phyloP scores from a whole-genome alignment of 1,140 invertebrate species.

The Myzus persicae region DNA sequence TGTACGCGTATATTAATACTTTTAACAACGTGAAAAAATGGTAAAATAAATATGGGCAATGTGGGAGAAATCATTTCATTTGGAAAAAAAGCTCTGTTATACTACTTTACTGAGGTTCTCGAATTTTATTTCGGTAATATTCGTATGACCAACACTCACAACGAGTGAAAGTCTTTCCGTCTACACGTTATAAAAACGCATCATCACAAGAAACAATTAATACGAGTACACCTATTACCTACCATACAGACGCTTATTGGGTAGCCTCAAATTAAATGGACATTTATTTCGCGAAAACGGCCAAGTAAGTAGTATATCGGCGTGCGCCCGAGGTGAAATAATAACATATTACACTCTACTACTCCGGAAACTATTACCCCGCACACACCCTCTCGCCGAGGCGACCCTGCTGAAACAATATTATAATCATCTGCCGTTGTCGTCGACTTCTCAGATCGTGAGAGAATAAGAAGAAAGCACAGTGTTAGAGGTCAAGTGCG shows the following conservation, averaged over 20 bases:
- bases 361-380: not conserved
- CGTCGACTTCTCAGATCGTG: not conserved
- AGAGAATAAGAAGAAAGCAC: not conserved
- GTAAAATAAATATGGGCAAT: not conserved
- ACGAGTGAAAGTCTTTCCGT: not conserved
- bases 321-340: not conserved
- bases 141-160: not conserved
- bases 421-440: not conserved
- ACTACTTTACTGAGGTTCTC: not conserved
- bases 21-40: not conserved
- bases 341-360: not conserved
- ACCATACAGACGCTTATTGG: not conserved
- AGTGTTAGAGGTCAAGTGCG: constrained; percentile 21
- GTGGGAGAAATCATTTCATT: not conserved
- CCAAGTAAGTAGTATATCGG: not conserved
- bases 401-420: not conserved
- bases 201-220: not conserved
- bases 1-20: not conserved
- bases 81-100: not conserved
- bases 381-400: not conserved
- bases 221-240: no score
- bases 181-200: not conserved
- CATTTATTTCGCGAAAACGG: not conserved
- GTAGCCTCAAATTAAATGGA: not conserved
- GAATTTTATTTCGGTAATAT: not conserved